Conservation (phyloP, 2,113 vertebrate species). For the Myiagra hebetior region DNA sequence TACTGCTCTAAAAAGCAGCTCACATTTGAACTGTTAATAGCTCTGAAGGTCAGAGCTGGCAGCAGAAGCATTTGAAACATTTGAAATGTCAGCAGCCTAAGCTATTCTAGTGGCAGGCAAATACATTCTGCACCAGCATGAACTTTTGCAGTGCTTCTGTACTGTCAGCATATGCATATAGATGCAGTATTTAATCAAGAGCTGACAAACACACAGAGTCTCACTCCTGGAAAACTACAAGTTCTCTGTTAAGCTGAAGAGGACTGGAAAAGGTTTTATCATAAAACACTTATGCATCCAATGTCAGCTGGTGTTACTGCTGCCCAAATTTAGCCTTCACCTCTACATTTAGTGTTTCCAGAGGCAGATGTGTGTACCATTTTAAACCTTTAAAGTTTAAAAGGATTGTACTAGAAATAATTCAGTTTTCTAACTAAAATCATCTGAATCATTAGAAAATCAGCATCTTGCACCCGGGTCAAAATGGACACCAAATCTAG, state of each 20-base stretch:
- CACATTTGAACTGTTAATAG: neutral
- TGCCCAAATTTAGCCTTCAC: neutral
- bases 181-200: neutral
- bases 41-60: neutral
- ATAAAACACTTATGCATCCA: neutral
- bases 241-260: neutral
- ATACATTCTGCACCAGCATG: neutral
- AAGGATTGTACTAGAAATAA: neutral
- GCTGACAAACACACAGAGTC: neutral
- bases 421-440: neutral
- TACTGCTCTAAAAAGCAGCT: neutral
- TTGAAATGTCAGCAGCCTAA: constrained; percentile 19
- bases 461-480: neutral
- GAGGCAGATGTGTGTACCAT: neutral
- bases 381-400: neutral
- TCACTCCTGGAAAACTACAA: neutral
- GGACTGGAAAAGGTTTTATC: neutral
- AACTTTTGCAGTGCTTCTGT: neutral
- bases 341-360: neutral
- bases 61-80: constrained; percentile 19
- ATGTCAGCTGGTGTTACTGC: neutral
- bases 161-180: neutral
- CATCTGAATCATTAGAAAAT: neutral
- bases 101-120: neutral
- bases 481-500: neutral